A percentile compares a stretch with the other conserved stretches of the same genome.
Evolutionary conservation across 2,888 invertebrate genomes (phyloP).

Genomic region (Sarcophaga subvicina): DNA sequence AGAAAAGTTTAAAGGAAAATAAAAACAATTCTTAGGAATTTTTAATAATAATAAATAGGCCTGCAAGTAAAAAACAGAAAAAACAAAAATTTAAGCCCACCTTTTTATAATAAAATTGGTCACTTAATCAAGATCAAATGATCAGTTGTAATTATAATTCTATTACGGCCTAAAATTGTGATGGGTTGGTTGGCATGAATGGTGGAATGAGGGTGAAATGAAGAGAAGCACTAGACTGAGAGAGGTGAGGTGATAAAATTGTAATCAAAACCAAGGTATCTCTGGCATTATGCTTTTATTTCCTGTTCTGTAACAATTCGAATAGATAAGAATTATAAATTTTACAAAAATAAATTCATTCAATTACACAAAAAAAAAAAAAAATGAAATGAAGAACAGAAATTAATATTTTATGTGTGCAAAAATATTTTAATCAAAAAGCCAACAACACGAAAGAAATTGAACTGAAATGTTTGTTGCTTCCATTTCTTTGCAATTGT

Average conservation of each 20-base stretch:
- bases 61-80: neutral
- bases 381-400: constrained; percentile 32
- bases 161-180: constrained; percentile 28
- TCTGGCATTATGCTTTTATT: constrained; percentile 30
- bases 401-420: constrained; percentile 36
- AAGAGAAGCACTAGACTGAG: constrained; percentile 8
- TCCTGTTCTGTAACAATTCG: constrained; percentile 35
- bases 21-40: neutral
- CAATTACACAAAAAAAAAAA: constrained; percentile 45
- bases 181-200: no score
- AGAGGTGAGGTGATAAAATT: constrained; percentile 28
- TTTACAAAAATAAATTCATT: constrained; percentile 59
- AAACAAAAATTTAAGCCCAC: neutral
- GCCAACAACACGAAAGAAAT: neutral
- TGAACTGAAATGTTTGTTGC: neutral
- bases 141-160: constrained; percentile 41
- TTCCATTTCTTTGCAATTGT: no score
- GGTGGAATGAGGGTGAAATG: constrained; percentile 31
- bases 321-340: constrained; percentile 47
- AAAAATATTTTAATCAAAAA: neutral
- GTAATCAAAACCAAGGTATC: constrained; percentile 53
- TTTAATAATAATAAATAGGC: neutral
- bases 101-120: neutral
- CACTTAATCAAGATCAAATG: constrained; percentile 54
- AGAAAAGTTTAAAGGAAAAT: neutral